Base-by-base conservation (phyloP, 2,888 invertebrate species). In the Xylota segnis region DNA sequence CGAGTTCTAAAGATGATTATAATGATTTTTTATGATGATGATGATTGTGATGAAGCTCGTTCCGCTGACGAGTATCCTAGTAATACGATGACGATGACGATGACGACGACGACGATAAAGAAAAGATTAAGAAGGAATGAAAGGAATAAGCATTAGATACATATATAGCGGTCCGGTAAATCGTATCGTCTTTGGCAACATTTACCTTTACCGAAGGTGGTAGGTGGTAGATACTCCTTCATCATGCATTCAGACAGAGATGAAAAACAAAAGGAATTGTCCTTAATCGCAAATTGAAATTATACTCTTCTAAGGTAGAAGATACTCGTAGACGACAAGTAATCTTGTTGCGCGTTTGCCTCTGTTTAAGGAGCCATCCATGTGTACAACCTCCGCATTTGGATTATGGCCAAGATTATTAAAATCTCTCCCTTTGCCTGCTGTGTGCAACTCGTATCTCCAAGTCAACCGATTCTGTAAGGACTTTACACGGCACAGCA, bases 341-440 rank as follows among this genome's bases (percentile, higher is more conserved):
- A 70, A 70, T 43, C 43, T 43, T 43, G 18, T 43, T 56, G 29
- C 29, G 27, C 40, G 32, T 37, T 68, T 68, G 32, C 32, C 37
- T 56, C 40, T 43, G 56, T 9, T 59, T 68, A 68, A 23, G 58
- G 9, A 58, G 59, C 32, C 58, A 18, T 37, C 43, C 50, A 40
- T 50, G 50, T 52, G 72, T n/a, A 72, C 27, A 58, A 34, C 52
- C 54, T 65, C 50, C 16, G 40, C 68, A 79, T 70, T 75, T 65
- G 84, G 74, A 83, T 79, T 61, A 79, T 56, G 68, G 63, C 56
- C 74, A 79, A 68, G 79, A 83, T 79, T 83, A 72, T 79, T 37
- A 81, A 70, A 81, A 59, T 75, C 65, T 52, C 56, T 9, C 18
- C 37, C 29, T 40, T 9, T 58, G 10, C 45, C 61, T 71, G 4